Evolutionary conservation across 1,140 invertebrate species (phyloP), one percentile per base, ranked within the genome.

Genomic region (Maniola jurtina): DNA sequence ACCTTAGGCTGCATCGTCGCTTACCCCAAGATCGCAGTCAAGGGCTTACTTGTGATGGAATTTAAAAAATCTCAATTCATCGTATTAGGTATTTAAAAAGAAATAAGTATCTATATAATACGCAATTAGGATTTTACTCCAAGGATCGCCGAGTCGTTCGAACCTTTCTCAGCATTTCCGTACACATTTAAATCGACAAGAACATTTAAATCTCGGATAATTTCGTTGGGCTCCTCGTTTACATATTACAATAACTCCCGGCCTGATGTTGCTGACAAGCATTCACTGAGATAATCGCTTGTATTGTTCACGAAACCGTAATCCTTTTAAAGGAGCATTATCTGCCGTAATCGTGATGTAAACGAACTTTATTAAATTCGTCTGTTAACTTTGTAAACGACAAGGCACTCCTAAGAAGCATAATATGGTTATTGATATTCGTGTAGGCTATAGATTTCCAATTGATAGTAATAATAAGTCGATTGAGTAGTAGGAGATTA

Each of bases 251-350:
- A 83, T 85, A 85, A 85, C 78, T 80, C 72, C 68, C 69, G 68
- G 76, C 64, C 73, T 76, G 77, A 77, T 85, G 85, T 70, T 75
- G 72, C 72, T 86, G 85, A 88, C 85, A 86, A 80, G 76, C 81
- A 77, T 83, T 86, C 84, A 81, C 75, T 72, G 75, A 80, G 85
- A 85, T 86, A 88, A 88, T 88, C 85, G 84, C 80, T 72, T 74
- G 75, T 79, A 86, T 88, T 88, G 85, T 88, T 86, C 78, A 73
- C 78, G 71, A 76, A 85, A 79, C 66, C 75, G 72, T 86, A 86
- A 86, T 84, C 84, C 81, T 81, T 83, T 85, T 82, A 87, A 81
- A 85, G 75, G 73, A 80, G 80, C 74, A 78, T 84, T 84, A 84
- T 84, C 83, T 83, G 61, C 70, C 67, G 74, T 84, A 85, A 84